phyloP scores from a whole-genome alignment of 2,113 vertebrate genomes.

The Hucho hucho region DNA sequence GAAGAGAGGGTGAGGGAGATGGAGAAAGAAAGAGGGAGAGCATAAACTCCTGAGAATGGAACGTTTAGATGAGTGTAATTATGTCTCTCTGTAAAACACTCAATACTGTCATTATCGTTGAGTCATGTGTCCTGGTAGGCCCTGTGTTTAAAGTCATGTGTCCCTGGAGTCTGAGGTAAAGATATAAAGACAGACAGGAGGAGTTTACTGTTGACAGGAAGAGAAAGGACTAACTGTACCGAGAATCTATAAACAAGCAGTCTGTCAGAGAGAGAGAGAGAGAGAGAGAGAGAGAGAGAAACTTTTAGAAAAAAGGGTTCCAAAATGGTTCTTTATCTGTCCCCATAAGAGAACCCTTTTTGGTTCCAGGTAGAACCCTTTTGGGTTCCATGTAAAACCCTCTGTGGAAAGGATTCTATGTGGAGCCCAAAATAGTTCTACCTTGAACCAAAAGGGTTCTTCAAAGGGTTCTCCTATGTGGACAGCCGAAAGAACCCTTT shows the following conservation, averaged over 20 bases:
- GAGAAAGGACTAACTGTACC: conserved; percentile 52
- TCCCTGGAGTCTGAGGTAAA: conserved; percentile 65
- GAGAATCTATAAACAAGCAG: conserved; percentile 56
- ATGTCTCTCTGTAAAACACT: conserved; percentile 68
- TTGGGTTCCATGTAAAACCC: too few species aligned
- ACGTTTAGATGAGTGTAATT: conserved; percentile 69
- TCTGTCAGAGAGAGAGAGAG: conserved; percentile 21
- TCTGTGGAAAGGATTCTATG: too few species aligned
- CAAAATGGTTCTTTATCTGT: too few species aligned
- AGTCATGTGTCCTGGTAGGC: conserved; percentile 71
- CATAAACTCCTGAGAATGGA: conserved; percentile 67
- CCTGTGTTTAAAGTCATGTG: conserved; percentile 67
- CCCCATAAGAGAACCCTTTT: too few species aligned
- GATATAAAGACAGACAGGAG: conserved; percentile 22
- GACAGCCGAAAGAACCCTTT: too few species aligned
- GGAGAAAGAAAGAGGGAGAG: too few species aligned
- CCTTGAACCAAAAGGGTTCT: too few species aligned
- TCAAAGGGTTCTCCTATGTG: too few species aligned
- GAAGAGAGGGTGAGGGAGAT: too few species aligned
- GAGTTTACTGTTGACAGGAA: conserved; percentile 53
- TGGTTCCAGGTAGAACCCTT: too few species aligned
- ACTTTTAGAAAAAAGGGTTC: too few species aligned
- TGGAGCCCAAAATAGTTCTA: too few species aligned
- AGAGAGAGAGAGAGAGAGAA: not conserved
- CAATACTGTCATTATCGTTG: conserved; percentile 74